Conservation (phyloP, 2,113 vertebrate species). For the Ptilonorhynchus violaceus region DNA sequence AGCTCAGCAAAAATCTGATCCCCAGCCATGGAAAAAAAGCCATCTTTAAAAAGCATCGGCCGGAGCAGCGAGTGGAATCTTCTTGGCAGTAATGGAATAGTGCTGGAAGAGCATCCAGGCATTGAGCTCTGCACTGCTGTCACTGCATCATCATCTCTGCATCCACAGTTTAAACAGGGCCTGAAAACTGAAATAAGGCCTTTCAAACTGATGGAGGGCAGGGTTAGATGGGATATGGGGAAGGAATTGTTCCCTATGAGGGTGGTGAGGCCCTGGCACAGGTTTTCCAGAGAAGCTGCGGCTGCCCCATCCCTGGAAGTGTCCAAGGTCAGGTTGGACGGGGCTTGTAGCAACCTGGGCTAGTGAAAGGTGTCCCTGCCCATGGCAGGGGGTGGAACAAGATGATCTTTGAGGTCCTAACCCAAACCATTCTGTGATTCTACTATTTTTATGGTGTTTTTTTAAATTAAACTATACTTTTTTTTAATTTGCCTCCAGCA, state of each 20-base stretch:
- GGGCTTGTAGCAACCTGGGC: neutral
- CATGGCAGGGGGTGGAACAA: accelerated
- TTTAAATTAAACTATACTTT: neutral
- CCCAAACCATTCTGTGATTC: neutral
- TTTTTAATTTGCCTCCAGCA: neutral
- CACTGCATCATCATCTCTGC: accelerated
- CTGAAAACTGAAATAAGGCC: neutral
- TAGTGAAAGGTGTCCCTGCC: neutral
- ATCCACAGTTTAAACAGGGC: neutral
- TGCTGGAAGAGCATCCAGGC: neutral
- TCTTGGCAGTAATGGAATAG: neutral
- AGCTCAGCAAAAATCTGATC: neutral
- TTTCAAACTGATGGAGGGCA: neutral
- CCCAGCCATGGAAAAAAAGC: neutral
- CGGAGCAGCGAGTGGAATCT: neutral
- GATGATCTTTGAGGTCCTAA: neutral
- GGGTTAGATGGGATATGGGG: neutral
- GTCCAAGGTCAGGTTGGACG: accelerated
- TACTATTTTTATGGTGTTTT: accelerated
- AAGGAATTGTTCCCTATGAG: accelerated
- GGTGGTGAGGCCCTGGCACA: accelerated
- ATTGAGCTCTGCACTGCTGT: neutral
- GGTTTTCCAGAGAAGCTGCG: accelerated
- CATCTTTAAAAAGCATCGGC: neutral
- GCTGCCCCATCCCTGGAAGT: neutral